A percentile compares a stretch with the other conserved stretches of the same genome.
Evolutionary conservation across 2,113 vertebrate genomes (phyloP).

Genomic region (Penelope pileata): DNA sequence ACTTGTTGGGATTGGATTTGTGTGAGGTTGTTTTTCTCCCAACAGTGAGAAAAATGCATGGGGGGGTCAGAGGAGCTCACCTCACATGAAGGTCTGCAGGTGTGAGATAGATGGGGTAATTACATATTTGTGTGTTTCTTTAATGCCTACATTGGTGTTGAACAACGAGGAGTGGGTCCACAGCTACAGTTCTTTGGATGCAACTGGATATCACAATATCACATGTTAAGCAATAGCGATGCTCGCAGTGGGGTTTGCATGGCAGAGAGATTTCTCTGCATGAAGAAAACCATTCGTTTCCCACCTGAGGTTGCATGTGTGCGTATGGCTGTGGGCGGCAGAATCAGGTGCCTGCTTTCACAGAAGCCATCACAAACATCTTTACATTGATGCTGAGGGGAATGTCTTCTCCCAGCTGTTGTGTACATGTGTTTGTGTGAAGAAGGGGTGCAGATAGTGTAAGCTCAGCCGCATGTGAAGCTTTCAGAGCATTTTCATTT

Average conservation of each 20-base stretch:
- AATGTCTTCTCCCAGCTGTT: neutral
- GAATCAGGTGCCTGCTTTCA: neutral
- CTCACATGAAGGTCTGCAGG: neutral
- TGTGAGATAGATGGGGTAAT: neutral
- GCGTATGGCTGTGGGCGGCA: neutral
- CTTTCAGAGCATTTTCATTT: neutral
- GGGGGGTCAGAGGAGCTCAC: neutral
- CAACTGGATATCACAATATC: neutral
- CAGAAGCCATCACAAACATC: neutral
- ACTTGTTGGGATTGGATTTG: neutral
- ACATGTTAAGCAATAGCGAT: neutral
- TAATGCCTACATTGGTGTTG: neutral
- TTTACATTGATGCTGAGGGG: neutral
- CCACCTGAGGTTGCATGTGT: neutral
- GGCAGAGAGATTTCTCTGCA: neutral
- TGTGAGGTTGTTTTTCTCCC: neutral
- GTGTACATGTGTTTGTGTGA: accelerated
- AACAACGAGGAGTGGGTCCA: neutral
- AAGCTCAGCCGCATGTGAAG: neutral
- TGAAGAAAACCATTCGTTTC: neutral
- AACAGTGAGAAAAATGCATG: neutral
- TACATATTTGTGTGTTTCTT: neutral
- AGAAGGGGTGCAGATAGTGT: neutral
- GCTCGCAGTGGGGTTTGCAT: neutral
- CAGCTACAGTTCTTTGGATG: neutral